Percentiles rank a stretch among this genome's conserved stretches.
These are phyloP conservation scores for Agapornis canus DNA, from an alignment of 2,797 vertebrate species.

Conservation along the genomic window DNA sequence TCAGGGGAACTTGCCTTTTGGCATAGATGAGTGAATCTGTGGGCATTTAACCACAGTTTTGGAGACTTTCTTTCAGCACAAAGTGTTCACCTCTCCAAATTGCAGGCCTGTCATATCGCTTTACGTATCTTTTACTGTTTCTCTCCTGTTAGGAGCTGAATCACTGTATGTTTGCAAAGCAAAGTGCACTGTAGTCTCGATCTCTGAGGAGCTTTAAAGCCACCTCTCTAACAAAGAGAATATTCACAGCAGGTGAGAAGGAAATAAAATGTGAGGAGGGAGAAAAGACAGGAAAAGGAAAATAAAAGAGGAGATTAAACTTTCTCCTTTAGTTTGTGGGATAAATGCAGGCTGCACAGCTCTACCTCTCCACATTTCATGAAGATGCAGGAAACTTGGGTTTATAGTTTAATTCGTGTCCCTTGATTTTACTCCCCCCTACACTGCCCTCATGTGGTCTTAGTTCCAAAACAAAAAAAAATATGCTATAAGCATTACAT, in stretches of 20 bases:
- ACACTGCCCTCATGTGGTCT: slow-evolving; percentile 36
- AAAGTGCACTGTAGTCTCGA: background rate
- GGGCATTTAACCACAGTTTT: background rate
- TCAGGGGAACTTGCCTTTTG: background rate
- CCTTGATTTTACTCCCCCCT: background rate
- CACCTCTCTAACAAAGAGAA: background rate
- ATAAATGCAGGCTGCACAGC: background rate
- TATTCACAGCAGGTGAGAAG: background rate
- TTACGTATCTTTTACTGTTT: background rate
- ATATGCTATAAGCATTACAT: background rate
- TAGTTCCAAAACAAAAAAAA: background rate
- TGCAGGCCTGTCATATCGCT: background rate
- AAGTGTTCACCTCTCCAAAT: background rate
- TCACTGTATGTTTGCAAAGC: background rate
- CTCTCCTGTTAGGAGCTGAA: background rate
- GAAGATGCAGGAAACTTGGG: background rate
- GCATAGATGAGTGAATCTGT: background rate
- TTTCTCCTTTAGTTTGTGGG: background rate
- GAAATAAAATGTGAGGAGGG: background rate
- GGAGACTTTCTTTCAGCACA: background rate
- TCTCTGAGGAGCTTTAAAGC: background rate
- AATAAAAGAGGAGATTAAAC: background rate
- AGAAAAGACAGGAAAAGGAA: background rate
- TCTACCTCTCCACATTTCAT: background rate
- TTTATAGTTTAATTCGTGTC: background rate